Percentiles rank a stretch among this genome's conserved stretches.
These are phyloP conservation scores for Variabilichromis moorii DNA, from an alignment of 2,113 vertebrate genomes.

Conservation along the genomic window DNA sequence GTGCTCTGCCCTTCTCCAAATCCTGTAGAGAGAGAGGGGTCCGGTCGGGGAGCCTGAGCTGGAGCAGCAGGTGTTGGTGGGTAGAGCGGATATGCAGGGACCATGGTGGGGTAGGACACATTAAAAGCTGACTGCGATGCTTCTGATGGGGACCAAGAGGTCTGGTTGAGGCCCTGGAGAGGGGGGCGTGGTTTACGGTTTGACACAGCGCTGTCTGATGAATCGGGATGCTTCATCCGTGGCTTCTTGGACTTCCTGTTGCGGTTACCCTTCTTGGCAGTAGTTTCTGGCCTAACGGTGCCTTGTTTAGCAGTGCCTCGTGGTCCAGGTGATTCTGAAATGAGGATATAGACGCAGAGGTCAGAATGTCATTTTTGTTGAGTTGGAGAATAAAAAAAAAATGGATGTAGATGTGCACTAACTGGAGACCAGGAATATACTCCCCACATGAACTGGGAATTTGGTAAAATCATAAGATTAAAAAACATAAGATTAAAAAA, in stretches of 20 bases:
- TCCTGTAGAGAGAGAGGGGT: conserved; percentile 51
- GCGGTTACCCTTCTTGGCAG: conserved; percentile 72
- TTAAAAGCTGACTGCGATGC: conserved; percentile 78
- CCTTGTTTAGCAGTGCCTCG: conserved; percentile 45
- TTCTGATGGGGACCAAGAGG: conserved; percentile 84
- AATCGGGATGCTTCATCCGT: conserved; percentile 78
- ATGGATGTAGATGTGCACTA: not conserved
- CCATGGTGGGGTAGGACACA: conserved; percentile 73
- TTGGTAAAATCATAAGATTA: not conserved
- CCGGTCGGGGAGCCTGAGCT: conserved; percentile 43
- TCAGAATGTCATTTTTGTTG: not conserved
- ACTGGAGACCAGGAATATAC: not conserved
- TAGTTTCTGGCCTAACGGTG: conserved; percentile 29
- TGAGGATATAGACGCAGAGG: not conserved
- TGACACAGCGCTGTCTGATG: conserved; percentile 80
- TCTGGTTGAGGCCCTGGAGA: conserved; percentile 78
- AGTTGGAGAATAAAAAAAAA: not conserved
- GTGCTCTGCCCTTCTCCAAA: conserved; percentile 62
- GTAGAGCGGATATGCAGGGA: conserved; percentile 77
- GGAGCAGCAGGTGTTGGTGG: conserved; percentile 70
- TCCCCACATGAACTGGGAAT: not conserved
- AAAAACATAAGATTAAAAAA: not conserved
- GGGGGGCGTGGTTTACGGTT: conserved; percentile 74
- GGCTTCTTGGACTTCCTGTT: conserved; percentile 84
- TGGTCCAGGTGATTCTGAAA: conserved; percentile 28